Evolutionary conservation across 2,797 vertebrate genomes (phyloP), one percentile per base, ranked within the genome.

Genomic region (Corythornis leucogaster): DNA sequence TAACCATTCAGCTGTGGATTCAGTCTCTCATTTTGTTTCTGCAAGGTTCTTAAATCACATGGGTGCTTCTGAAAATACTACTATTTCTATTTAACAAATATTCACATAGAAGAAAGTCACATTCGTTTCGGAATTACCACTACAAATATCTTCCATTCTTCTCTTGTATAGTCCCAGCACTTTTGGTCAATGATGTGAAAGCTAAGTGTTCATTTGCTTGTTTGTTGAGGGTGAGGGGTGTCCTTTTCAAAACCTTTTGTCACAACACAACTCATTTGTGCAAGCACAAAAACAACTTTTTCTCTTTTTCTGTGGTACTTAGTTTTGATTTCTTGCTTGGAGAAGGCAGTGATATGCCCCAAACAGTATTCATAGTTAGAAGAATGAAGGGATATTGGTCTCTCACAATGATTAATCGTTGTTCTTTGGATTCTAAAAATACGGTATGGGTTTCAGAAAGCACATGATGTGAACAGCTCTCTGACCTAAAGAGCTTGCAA

Each of bases 1-100:
- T 78, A 96, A 96, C 69, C 74, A 61, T 91, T 89, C 89, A 83
- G 73, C 73, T 83, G 55, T 45, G 70, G 85, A 87, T 87, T 85
- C 54, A 80, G 75, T 48, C 85, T 90, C 90, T 86, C 76, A 86
- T 84, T 90, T 92, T 83, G 43, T 62, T 93, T 85, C 80, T 85
- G n/a, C 45, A 80, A 64, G 43, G 38, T 73, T 83, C 84, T 86
- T 93, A 87, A 77, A 82, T 89, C 73, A 78, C 69, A 66, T 31
- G 92, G 55, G 78, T 30, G 64, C 68, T 87, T 95, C 50, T 69
- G 55, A 89, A 95, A 95, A 89, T 61, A 38, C 25, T 74, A 43
- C 21, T 82, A n/a, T 80, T 40, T 38, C 20, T 69, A 57, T 80
- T 92, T 91, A 68, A 78, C 31, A 71, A 89, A 81, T 55, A 92